Evolutionary conservation across 2,888 invertebrate species (phyloP).

Genomic region (Pristionchus mayeri): DNA sequence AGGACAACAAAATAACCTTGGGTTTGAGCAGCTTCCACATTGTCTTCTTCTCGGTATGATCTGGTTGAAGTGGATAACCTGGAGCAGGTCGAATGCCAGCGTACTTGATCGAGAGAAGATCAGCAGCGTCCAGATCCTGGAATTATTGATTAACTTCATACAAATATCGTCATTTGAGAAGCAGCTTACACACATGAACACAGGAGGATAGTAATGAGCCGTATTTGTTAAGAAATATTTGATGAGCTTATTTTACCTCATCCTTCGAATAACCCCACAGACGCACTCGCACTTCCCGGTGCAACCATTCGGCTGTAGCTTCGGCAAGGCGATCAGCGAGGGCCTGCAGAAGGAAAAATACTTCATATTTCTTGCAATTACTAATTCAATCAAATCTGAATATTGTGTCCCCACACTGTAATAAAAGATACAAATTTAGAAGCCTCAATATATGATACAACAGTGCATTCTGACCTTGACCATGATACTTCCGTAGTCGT

Average conservation of each 20-base stretch:
- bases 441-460: neutral
- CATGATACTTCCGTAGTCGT: conserved; percentile 81
- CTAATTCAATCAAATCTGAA: too few relatives aligned
- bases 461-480: conserved; percentile 78
- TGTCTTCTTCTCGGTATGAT: conserved; percentile 81
- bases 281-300: conserved; percentile 79
- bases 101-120: conserved; percentile 70
- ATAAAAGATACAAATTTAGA: too few relatives aligned
- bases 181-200: neutral
- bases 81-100: conserved; percentile 81
- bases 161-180: too few relatives aligned
- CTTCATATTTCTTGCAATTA: too few relatives aligned
- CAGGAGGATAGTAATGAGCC: conserved; percentile 61
- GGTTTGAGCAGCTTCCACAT: conserved; percentile 80
- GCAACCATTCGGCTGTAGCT: conserved; percentile 81
- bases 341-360: conserved; percentile 51
- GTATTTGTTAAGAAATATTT: too few relatives aligned
- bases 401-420: too few relatives aligned
- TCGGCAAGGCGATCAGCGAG: conserved; percentile 73
- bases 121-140: conserved; percentile 58
- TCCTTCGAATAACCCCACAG: conserved; percentile 80
- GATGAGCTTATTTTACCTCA: too few relatives aligned
- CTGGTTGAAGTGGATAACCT: conserved; percentile 81
- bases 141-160: conserved; percentile 47
- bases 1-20: too few relatives aligned